Base-by-base conservation (phyloP, 2,888 invertebrate genomes). In the Saturnia pavonia region DNA sequence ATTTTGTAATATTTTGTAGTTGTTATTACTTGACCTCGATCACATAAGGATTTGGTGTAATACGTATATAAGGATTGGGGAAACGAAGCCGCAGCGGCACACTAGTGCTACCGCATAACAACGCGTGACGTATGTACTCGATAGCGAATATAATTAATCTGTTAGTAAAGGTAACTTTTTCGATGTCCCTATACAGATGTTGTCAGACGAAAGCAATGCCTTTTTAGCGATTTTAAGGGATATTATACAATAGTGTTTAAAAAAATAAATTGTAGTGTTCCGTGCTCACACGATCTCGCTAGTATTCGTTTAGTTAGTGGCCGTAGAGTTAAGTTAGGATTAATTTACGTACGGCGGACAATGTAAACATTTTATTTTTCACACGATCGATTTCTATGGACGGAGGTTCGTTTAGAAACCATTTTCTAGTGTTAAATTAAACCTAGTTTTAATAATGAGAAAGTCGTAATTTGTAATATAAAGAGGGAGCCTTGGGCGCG, bases 201-300 rank as follows among this genome's bases (percentile, higher is more conserved):
- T 85, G 85, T 85, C 88, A 83, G 80, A 81, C 78, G 78, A 80
- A 78, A 77, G 11, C 74, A 85, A 85, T 88, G 91, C 91, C 91
- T 92, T 92, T 85, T 87, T 92, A 91, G 90, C 84, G 77, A 75
- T 68, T 68, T 91, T 90, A 91, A 89, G 86, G 84, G 65, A 40
- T 65, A 70, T 85, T 87, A 82, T 83, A 88, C 84, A 87, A 82
- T 80, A 84, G 84, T 84, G 81, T 82, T 77, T 76, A 74, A 74
- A 76, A 78, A 80, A 76, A 71, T 25, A 69, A 70, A 79, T 22
- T 86, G 57, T 89, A 91, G 91, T 93, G 93, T 94, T 92, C 92
- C 89, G 89, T 92, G 91, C 92, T 92, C 92, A 92, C 86, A 87
- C 88, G 94, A 94, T 94, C 94, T 94, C 94, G 91, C 89, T 94